These are phyloP conservation scores for Drosophila kohkoa DNA, from an alignment of 1,140 invertebrate genomes.

Conservation along the genomic window DNA sequence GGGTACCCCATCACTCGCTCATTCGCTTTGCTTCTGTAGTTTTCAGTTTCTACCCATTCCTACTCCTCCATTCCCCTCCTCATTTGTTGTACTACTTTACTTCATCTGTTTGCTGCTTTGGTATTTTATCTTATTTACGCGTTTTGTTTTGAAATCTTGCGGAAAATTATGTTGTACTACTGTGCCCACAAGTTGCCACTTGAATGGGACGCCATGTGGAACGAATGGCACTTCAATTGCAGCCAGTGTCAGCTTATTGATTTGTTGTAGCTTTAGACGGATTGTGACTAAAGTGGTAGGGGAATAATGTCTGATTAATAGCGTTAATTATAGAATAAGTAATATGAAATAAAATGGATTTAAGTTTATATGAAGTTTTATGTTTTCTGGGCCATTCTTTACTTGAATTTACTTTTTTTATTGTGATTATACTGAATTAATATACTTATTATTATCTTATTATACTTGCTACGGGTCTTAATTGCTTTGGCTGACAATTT, in stretches of 20 bases:
- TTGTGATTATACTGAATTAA: too few species aligned
- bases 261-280: neutral
- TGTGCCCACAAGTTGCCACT: conserved; percentile 9
- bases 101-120: conserved; percentile 32
- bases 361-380: too few species aligned
- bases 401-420: too few species aligned
- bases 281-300: neutral
- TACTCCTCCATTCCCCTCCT: neutral
- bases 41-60: neutral
- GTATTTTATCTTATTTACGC: conserved; percentile 55
- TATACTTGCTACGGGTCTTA: too few species aligned
- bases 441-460: too few species aligned
- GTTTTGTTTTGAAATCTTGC: conserved; percentile 64
- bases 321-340: neutral
- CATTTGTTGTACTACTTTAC: conserved; percentile 31
- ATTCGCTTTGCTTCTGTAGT: conserved; percentile 11
- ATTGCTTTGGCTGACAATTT: too few species aligned
- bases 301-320: neutral
- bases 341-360: neutral
- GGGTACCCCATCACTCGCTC: conserved; percentile 23
- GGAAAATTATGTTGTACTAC: conserved; percentile 75
- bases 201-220: conserved; percentile 21
- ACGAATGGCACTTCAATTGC: conserved; percentile 25
- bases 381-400: too few species aligned
- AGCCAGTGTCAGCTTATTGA: conserved; percentile 23